These are phyloP conservation scores for Trisateles emortualis DNA, from an alignment of 2,888 invertebrate species.

Conservation along the genomic window DNA sequence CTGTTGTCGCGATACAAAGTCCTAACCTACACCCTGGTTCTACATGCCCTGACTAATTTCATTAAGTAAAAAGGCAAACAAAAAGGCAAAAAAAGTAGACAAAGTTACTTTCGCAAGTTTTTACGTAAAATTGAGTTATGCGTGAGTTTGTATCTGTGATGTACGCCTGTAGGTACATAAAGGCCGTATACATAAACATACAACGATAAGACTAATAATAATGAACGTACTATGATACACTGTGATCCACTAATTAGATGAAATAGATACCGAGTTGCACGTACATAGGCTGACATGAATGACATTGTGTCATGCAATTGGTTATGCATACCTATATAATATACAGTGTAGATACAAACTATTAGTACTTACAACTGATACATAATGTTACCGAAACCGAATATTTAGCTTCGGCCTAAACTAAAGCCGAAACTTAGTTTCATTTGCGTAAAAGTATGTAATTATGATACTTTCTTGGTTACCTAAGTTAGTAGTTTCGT, in stretches of 20 bases:
- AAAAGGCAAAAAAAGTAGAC: no score
- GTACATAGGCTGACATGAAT: not conserved
- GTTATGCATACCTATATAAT: not conserved
- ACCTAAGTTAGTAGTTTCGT: no score
- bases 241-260: conserved; percentile 3
- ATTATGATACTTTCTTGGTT: no score
- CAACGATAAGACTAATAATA: conserved; percentile 1
- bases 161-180: not conserved
- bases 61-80: no score
- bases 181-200: not conserved
- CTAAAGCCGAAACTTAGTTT: not conserved
- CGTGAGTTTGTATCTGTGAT: not conserved
- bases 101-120: no score
- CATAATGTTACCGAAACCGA: not conserved
- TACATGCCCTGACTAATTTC: no score
- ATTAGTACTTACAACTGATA: not conserved
- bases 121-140: no score
- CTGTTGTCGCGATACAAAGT: no score
- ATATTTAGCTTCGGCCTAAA: not conserved
- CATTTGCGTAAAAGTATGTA: no score
- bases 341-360: not conserved
- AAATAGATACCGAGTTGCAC: conserved; percentile 5
- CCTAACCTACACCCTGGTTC: no score
- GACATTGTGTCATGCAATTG: conserved; percentile 3
- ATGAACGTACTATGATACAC: not conserved